Base-by-base conservation (phyloP, 2,888 invertebrate genomes). In the Megaustenia siamemsis region DNA sequence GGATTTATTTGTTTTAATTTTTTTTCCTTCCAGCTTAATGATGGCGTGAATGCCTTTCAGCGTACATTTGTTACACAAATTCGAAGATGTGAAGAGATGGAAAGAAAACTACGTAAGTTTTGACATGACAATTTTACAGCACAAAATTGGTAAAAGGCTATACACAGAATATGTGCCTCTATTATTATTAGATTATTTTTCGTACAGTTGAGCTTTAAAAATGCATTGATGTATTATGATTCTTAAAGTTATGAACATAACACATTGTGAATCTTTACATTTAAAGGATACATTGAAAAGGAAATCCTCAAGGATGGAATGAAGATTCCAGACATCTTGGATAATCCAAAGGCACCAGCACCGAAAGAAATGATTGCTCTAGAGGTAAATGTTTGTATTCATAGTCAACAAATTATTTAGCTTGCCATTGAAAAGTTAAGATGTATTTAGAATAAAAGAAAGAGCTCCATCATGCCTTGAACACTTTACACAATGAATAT, bases 291-390 rank as follows among this genome's bases (percentile, higher is more conserved):
- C 93, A 95, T 99, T 93, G 99, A 99, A 94, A 98, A 98, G 92
- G 99, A 99, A 95, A 98, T 99, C 91, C 97, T 97, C 90, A 98
- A 97, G 91, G 99, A 99, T 94, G 97, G 96, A 2, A 98, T 99
- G 92, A 98, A 98, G 0, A 98, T 99, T 97, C 94, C 98, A 93
- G 98, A 99, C 94, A 97, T 98, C 0, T 98, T 98, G 4, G 98
- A 99, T 93, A 98, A 98, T 93, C 98, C 98, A 0, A 98, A 98
- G 94, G 99, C 99, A n/a, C 99, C 99, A 0, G 98, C 98, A 92
- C 99, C 99, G 0, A 95, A 98, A 88, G 99, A 99, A 95, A 99
- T 99, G 99, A 98, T 99, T 90, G 99, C 99, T 94, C 95, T 99
- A 87, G 99, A 99, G 96, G 98, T 97, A 93, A 82, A 69, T 53